Conservation (phyloP, 2,797 vertebrate species). For the Fundulus diaphanus region DNA sequence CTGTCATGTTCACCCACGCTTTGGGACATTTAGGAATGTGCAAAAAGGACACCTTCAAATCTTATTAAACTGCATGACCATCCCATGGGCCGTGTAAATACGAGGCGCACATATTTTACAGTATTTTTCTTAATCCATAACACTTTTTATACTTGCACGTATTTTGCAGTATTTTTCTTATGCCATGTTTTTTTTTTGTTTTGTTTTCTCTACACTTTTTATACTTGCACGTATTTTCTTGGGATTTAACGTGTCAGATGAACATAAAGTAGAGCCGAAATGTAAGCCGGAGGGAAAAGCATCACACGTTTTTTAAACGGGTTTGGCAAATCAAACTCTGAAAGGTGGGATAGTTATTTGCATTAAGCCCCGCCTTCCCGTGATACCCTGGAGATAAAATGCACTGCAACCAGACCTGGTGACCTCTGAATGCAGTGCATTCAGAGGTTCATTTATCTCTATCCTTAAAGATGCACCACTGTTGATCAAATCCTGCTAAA, state of each 20-base stretch:
- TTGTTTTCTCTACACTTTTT: too few species aligned
- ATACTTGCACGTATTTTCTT: background rate
- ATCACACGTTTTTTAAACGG: background rate
- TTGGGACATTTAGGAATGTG: conserved; percentile 29
- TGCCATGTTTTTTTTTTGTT: too few species aligned
- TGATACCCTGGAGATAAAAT: too few species aligned
- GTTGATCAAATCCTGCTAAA: background rate
- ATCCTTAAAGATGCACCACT: background rate
- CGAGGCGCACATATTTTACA: background rate
- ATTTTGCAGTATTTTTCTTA: background rate
- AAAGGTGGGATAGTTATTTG: too few species aligned
- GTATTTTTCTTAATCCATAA: background rate
- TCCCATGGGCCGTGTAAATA: background rate
- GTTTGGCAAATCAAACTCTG: too few species aligned
- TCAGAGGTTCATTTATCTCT: background rate
- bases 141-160: too few species aligned
- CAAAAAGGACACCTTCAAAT: conserved; percentile 25
- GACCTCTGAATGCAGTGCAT: too few species aligned
- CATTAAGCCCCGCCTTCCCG: too few species aligned
- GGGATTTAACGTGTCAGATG: background rate
- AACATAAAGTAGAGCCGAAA: background rate
- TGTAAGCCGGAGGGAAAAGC: too few species aligned
- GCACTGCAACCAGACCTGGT: too few species aligned
- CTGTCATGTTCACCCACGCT: conserved; percentile 51
- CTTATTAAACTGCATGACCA: conserved; percentile 26